Conservation (phyloP, 2,113 vertebrate species). For the Aegithalos caudatus region DNA sequence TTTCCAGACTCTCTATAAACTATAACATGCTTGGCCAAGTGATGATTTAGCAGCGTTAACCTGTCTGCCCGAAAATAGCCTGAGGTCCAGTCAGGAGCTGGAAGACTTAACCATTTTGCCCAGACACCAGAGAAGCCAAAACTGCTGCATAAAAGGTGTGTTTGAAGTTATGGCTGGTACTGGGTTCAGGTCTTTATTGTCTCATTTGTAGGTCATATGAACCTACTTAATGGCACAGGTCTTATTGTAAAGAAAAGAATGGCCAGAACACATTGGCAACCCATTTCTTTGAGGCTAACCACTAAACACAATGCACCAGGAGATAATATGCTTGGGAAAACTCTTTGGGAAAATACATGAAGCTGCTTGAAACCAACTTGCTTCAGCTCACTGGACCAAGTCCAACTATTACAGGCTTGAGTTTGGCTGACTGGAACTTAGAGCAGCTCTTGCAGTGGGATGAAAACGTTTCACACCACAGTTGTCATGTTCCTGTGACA, state of each 20-base stretch:
- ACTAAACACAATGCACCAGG: constrained; percentile 41
- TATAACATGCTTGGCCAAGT: not conserved
- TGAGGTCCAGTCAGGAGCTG: not conserved
- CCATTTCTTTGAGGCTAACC: constrained; percentile 48
- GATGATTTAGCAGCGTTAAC: not conserved
- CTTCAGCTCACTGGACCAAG: constrained; percentile 23
- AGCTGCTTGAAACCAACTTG: constrained; percentile 32
- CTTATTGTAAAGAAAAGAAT: constrained; percentile 25
- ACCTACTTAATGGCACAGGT: constrained; percentile 25
- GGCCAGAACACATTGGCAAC: constrained; percentile 14
- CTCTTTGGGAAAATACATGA: constrained; percentile 33
- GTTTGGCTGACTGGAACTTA: not conserved
- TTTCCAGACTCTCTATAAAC: not conserved
- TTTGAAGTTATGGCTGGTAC: not conserved
- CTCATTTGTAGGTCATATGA: constrained; percentile 34
- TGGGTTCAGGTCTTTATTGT: constrained; percentile 5
- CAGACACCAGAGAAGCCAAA: not conserved
- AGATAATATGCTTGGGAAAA: constrained; percentile 55
- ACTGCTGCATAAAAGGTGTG: not conserved
- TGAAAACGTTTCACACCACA: not conserved
- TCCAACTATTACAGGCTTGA: not conserved
- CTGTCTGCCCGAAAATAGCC: not conserved
- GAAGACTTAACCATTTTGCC: not conserved
- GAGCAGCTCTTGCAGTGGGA: not conserved
- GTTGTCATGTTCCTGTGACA: not conserved